Evolutionary conservation across 2,797 vertebrate genomes (phyloP), one percentile per base, ranked within the genome.

Genomic region (Cetoscarus ocellatus): DNA sequence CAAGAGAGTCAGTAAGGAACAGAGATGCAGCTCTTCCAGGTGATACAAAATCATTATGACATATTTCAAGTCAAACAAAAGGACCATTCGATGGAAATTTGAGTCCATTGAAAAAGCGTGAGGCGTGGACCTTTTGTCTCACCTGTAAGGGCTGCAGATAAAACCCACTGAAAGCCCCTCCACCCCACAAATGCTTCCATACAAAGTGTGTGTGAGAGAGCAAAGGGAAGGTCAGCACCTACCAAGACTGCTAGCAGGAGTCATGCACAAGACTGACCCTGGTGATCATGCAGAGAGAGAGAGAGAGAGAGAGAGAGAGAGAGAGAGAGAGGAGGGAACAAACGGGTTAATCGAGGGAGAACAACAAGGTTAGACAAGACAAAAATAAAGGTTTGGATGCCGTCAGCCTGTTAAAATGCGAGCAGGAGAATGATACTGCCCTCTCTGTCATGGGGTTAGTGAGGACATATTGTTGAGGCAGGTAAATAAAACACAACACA

Each of bases 251-350:
- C 96, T 98, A 98, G 96, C 96, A 94, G 98, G 98, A 95, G 97
- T 97, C 98, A 99, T 99, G 97, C 98, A 99, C 95, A 99, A 98
- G 95, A 99, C 97, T 97, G 98, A 99, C 95, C 98, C 98, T 99
- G 96, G 90, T 89, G 74, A 94, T 93, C 96, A 98, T 98, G 97
- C 97, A 97, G 95, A 96, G 95, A 94, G 56, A 60, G 39, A 6
- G 54, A 11, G 65, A 5, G 38, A 95, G 95, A 94, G 95, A 91
- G 52, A 60, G 49, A 35, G 35, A 69, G 61, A 45, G 56, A 59
- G 77, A 42, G 74, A 64, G 79, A 79, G 69, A 74, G 75, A 75
- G 77, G 42, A 94, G 95, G 94, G 95, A 93, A 91, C 61, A 86
- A 79, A 90, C 42, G 79, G 84, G 88, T 90, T 92, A 90, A 90